These are phyloP conservation scores for Notolepis coatsorum DNA, from an alignment of 2,797 vertebrate genomes.

Conservation along the genomic window DNA sequence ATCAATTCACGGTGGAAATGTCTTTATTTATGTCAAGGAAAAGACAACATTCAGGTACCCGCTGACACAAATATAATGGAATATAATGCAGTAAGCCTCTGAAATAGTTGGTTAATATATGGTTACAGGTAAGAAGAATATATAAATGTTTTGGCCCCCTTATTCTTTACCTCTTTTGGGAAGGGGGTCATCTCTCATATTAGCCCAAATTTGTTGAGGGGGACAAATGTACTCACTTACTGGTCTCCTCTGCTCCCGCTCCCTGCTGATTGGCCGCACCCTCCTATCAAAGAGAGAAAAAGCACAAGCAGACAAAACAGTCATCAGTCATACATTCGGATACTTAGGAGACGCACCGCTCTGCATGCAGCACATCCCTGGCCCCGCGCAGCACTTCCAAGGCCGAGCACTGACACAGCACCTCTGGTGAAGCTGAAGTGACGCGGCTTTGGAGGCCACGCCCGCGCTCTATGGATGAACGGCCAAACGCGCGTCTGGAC, in stretches of 20 bases:
- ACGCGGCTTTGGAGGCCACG: constrained; percentile 30
- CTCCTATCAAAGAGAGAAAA: constrained; percentile 54
- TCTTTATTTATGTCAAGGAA: too few species aligned
- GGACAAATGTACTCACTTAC: constrained; percentile 45
- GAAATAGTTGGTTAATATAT: too few species aligned
- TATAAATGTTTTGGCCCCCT: too few species aligned
- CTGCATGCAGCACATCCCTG: constrained; percentile 18
- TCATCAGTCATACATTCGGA: constrained; percentile 8
- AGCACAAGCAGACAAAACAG: constrained; percentile 25
- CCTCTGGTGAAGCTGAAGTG: constrained; percentile 7
- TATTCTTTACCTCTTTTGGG: too few species aligned
- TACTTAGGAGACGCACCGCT: constrained; percentile 1
- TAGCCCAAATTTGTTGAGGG: too few species aligned
- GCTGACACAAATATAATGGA: too few species aligned
- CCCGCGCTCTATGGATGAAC: constrained; percentile 28
- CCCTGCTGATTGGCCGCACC: constrained; percentile 20
- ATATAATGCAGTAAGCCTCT: too few species aligned
- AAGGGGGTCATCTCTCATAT: too few species aligned
- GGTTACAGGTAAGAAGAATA: too few species aligned
- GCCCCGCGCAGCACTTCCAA: constrained; percentile 22
- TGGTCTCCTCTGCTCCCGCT: constrained; percentile 14
- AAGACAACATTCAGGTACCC: too few species aligned
- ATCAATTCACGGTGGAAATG: too few species aligned
- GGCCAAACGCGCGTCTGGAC: constrained; percentile 33
- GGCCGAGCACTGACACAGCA: constrained; percentile 18